Conservation (phyloP, 64 coral and sea anemone species). For the Cladopsammia gracilis region DNA sequence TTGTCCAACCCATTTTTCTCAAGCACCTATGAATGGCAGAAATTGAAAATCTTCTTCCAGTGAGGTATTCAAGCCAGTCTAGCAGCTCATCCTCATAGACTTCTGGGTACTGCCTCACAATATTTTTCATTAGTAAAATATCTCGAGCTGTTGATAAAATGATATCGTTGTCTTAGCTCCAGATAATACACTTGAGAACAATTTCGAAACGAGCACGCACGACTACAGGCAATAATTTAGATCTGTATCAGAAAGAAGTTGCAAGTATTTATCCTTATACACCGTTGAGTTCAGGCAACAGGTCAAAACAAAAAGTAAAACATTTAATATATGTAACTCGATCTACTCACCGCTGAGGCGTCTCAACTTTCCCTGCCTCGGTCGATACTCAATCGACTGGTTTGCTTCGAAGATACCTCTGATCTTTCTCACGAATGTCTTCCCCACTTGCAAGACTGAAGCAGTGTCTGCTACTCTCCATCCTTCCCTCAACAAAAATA, state of each 20-base stretch:
- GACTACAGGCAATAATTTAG: background rate
- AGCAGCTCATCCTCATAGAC: slow-evolving; percentile 2
- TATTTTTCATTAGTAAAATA: slow-evolving; percentile 18
- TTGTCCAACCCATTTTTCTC: no score
- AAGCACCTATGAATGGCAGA: slow-evolving; percentile 5
- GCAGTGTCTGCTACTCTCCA: no score
- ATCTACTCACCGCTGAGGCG: no score
- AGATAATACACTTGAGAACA: background rate
- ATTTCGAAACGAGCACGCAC: background rate
- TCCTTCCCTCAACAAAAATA: no score
- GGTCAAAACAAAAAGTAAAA: background rate
- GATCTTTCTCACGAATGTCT: no score
- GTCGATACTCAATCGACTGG: background rate
- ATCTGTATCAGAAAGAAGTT: background rate
- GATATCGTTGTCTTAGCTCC: no score
- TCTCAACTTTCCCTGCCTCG: background rate
- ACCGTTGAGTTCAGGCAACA: background rate
- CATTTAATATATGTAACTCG: no score
- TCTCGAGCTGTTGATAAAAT: slow-evolving; percentile 23
- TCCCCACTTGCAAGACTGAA: background rate
- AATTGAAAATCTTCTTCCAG: background rate
- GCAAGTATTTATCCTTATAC: background rate
- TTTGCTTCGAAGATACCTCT: slow-evolving; percentile 16
- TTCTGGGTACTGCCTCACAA: slow-evolving; percentile 10
- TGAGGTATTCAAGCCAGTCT: slow-evolving; percentile 3